Percentiles rank a stretch among this genome's conserved stretches.
Evolutionary conservation across 2,888 invertebrate species (phyloP).

Genomic region (Mesodorylaimus sp.): DNA sequence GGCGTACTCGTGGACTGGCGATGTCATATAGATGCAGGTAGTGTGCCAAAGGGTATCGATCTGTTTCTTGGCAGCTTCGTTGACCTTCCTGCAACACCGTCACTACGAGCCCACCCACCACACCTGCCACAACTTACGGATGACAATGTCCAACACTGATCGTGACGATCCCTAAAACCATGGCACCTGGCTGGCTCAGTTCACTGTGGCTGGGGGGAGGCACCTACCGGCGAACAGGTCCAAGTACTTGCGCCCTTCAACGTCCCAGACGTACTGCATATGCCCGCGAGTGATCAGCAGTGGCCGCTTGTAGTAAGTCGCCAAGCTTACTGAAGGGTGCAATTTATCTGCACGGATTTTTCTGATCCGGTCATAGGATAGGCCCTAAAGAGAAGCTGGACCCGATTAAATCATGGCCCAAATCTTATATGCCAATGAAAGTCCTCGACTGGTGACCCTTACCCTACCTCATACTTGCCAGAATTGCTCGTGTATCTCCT

Average conservation of each 20-base stretch:
- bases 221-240: constrained; percentile 62
- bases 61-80: constrained; percentile 57
- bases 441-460: no score
- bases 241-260: constrained; percentile 62
- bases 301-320: constrained; percentile 56
- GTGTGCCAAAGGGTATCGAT: constrained; percentile 68
- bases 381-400: no score
- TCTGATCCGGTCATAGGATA: no score
- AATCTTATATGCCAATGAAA: no score
- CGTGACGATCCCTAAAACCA: constrained; percentile 56
- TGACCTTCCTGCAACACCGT: constrained; percentile 52
- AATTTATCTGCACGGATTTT: no score
- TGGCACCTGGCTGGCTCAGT: background rate
- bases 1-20: constrained; percentile 73
- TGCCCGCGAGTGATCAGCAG: constrained; percentile 62
- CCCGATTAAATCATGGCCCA: no score
- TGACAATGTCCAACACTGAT: constrained; percentile 93
- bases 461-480: no score
- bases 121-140: constrained; percentile 54
- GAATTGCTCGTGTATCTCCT: no score
- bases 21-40: constrained; percentile 73
- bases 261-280: constrained; percentile 81
- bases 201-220: background rate
- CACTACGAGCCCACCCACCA: background rate
- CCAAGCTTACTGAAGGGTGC: no score